Evolutionary conservation across 2,797 vertebrate genomes (phyloP), one percentile per base, ranked within the genome.

Genomic region (Danio jaintianensis): DNA sequence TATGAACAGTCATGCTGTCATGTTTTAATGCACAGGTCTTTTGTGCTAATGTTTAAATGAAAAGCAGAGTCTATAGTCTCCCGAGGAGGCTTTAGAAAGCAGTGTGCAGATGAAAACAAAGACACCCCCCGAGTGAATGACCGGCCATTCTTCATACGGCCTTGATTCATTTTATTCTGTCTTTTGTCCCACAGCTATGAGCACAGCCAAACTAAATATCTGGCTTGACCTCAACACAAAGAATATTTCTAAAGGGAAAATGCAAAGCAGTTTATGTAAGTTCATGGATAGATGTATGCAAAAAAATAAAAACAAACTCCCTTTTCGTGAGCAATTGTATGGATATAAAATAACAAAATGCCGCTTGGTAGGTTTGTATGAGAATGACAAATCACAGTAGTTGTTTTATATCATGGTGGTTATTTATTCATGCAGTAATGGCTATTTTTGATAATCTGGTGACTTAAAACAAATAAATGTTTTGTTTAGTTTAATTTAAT

Each of bases 151-250:
- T 75, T 81, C 75, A 62, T 87, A 59, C 59, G 75, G 59, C 81
- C 83, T 83, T 82, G 70, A 74, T 86, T 77, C 43, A 45, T 78
- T 63, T 85, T 68, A 63, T 70, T 53, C 69, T 29, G 22, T 77
- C 40, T 68, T 43, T 56, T 81, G 61, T 77, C 75, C 68, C 40
- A n/a, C 85, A 82, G 81, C 75, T 63, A 79, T 86, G 84, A 85
- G 63, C 38, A 1, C 71, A 83, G 91, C 89, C 90, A 93, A 92
- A 80, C 71, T 79, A 89, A 92, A 93, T 88, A 89, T 88, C 88
- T 92, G 89, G 85, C 82, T 12, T 48, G 80, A 84, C 85, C 82
- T 89, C 75, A 86, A 89, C 89, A 88, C 75, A 74, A 67, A 4
- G 84, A 85, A 81, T 84, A 53, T 83, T 90, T 89, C 83, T 38